Percentiles rank a stretch among this genome's conserved stretches.
These are phyloP conservation scores for Trichoplax adhaerens DNA, from an alignment of 37 sponge, comb jelly and placozoan genomes.

Conservation along the genomic window DNA sequence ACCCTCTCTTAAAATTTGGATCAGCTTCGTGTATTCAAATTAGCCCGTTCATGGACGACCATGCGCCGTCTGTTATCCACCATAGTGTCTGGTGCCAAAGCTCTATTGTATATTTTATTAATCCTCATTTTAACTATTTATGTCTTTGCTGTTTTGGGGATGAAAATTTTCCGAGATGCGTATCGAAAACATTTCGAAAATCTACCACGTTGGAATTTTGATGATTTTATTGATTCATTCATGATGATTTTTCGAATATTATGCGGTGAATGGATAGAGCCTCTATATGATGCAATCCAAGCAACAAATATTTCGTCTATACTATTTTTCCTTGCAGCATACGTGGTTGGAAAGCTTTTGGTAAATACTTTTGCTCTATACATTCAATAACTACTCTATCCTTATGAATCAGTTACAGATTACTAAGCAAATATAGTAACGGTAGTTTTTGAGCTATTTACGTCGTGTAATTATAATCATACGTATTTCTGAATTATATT, in stretches of 20 bases:
- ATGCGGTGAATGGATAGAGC: slow-evolving; percentile 26
- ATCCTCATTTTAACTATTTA: slow-evolving; percentile 21
- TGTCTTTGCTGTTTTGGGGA: slow-evolving; percentile 15
- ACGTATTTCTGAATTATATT: no score
- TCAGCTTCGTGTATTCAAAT: slow-evolving; percentile 12
- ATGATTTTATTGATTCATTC: slow-evolving; percentile 18
- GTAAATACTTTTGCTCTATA: no score
- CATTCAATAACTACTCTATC: no score
- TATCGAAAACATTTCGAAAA: slow-evolving; percentile 8
- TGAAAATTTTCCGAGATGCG: slow-evolving; percentile 11
- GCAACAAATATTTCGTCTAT: not conserved
- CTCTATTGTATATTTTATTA: slow-evolving; percentile 12
- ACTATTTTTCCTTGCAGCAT: no score
- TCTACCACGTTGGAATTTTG: slow-evolving; percentile 21
- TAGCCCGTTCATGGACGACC: slow-evolving; percentile 23
- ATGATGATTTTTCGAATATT: slow-evolving; percentile 18
- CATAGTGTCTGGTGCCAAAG: slow-evolving; percentile 10
- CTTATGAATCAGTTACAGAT: no score
- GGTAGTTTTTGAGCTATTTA: no score
- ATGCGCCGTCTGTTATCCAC: slow-evolving; percentile 19
- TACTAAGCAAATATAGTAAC: no score
- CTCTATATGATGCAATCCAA: slow-evolving; percentile 13
- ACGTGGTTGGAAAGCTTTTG: no score
- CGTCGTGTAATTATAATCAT: no score
- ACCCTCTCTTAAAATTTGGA: no score